Evolutionary conservation across 2,888 invertebrate genomes (phyloP), one percentile per base, ranked within the genome.

Genomic region (Drosophila kuntzei): DNA sequence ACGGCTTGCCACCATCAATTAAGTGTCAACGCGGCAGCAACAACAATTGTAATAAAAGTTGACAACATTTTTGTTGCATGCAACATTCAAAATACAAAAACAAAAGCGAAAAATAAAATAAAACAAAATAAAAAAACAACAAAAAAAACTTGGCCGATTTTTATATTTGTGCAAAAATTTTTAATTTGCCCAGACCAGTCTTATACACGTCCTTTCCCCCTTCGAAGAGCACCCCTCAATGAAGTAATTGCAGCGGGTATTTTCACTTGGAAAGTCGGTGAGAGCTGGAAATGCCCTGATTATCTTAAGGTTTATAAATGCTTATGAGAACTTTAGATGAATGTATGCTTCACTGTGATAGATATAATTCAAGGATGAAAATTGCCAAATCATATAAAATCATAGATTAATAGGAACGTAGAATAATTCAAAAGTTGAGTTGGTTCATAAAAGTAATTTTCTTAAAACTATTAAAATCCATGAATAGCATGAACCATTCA

Each of bases 1-100:
- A 89, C 90, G 87, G 80, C 89, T 81, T 89, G 87, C 90, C 90
- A 89, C 89, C 89, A 88, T 89, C 90, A 89, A 86, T 86, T 85
- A 87, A 83, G 79, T 85, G 87, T 86, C 87, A 87, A 85, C 82
- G 71, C 72, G 60, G 64, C 64, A 63, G 12, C 68, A 66, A 54
- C 62, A 72, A 46, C 53, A 64, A 76, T 81, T 81, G 71, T 79
- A 87, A 84, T 87, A 84, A 86, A 87, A 83, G 81, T 80, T 80
- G 87, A 82, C 78, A 76, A 78, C 81, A 78, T 81, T 76, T 79
- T 81, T 82, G 86, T 68, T 75, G 74, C 81, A 85, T 84, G 87
- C 81, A 75, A 73, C 76, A 50, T 51, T 67, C 47, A 51, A 59
- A 68, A 53, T 51, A 61, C 54, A 61, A 59, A 49, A 51, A 34